phyloP scores from a whole-genome alignment of 1,140 invertebrate genomes.

The Drosophila grimshawi region DNA sequence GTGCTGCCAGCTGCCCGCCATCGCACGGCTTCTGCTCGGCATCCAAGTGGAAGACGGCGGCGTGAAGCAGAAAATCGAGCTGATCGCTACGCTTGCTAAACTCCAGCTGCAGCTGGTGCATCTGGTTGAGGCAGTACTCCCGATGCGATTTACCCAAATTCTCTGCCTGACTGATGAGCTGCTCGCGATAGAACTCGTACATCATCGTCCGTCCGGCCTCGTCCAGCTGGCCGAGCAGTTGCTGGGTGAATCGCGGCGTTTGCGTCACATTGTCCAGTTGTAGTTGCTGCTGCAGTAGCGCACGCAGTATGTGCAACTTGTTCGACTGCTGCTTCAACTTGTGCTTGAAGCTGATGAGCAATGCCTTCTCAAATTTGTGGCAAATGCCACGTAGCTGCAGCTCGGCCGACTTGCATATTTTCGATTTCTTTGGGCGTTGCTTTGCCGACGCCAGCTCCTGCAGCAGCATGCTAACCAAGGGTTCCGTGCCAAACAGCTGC shows the following conservation, averaged over 20 bases:
- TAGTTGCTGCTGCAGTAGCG: constrained; percentile 24
- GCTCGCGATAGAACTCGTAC: constrained; percentile 33
- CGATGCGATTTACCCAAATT: constrained; percentile 2
- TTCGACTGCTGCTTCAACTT: constrained; percentile 20
- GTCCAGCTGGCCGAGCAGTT: constrained; percentile 23
- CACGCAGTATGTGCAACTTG: constrained; percentile 40
- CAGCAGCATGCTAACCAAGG: constrained; percentile 24
- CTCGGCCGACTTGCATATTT: constrained; percentile 14
- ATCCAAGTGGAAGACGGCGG: constrained; percentile 40
- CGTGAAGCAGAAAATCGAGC: constrained; percentile 16
- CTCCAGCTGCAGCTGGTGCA: constrained; percentile 47
- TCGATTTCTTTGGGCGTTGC: neutral
- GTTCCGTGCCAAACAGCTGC: constrained; percentile 13
- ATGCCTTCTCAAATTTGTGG: constrained; percentile 31
- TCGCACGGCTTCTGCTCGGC: constrained; percentile 2
- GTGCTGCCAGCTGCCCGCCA: constrained; percentile 15
- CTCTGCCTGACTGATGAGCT: constrained; percentile 2
- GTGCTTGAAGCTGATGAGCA: constrained; percentile 41
- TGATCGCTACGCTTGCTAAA: constrained; percentile 20
- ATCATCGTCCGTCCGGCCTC: constrained; percentile 8
- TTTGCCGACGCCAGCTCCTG: constrained; percentile 19
- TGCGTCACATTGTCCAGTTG: constrained; percentile 32
- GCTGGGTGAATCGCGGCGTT: constrained; percentile 33
- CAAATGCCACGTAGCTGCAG: constrained; percentile 41
- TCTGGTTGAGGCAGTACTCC: constrained; percentile 44